Conservation (phyloP, 2,113 vertebrate genomes). For the Solea solea region DNA sequence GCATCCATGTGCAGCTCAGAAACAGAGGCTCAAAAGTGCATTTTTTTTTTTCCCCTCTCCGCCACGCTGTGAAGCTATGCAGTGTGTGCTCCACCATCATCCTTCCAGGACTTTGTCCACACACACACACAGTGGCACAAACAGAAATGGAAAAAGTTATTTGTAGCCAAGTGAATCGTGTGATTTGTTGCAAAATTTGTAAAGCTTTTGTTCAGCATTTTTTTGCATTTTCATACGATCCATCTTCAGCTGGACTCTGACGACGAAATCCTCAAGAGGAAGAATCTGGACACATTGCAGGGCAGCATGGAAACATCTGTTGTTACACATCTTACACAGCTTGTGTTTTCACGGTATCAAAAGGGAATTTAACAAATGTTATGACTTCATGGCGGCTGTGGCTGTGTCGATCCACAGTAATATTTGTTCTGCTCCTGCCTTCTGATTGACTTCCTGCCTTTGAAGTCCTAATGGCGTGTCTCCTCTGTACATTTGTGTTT, state of each 20-base stretch:
- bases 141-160: background rate
- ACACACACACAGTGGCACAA: background rate
- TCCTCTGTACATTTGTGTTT: background rate
- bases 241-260: background rate
- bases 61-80: background rate
- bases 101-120: background rate
- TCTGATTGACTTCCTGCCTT: constrained; percentile 16
- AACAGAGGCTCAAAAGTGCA: background rate
- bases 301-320: background rate
- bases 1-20: constrained; percentile 27
- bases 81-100: background rate
- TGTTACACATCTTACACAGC: background rate
- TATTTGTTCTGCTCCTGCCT: background rate
- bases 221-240: background rate
- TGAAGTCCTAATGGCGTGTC: background rate
- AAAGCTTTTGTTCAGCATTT: background rate
- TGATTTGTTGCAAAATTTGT: background rate
- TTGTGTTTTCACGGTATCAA: background rate
- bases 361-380: background rate
- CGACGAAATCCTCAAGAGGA: background rate
- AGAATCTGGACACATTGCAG: background rate
- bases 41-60: background rate
- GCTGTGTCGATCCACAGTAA: constrained; percentile 1
- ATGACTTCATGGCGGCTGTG: background rate
- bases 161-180: constrained; percentile 3